Evolutionary conservation across 2,113 vertebrate genomes (phyloP).

Genomic region (Brachyistius frenatus): DNA sequence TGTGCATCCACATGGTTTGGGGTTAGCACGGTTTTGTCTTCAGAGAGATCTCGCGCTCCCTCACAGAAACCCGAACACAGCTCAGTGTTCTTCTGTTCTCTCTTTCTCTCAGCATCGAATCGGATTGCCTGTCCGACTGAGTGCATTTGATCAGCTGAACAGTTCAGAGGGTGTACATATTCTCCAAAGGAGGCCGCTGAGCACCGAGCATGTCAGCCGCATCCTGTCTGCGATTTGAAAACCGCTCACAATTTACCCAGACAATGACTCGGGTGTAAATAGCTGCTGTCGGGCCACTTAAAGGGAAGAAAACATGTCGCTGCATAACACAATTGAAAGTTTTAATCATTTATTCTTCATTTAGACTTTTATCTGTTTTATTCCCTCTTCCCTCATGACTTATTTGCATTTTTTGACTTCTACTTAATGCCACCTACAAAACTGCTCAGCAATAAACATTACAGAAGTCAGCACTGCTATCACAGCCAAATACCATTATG

Average conservation of each 20-base stretch:
- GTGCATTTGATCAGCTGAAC: constrained; percentile 46
- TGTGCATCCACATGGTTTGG: neutral
- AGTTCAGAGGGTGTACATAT: constrained; percentile 26
- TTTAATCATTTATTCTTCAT: constrained; percentile 3
- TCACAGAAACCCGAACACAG: constrained; percentile 4
- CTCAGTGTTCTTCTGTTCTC: neutral
- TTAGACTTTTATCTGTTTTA: neutral
- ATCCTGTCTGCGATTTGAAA: constrained; percentile 21
- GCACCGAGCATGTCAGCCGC: constrained; percentile 5
- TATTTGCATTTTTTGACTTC: neutral
- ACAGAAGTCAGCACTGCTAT: constrained; percentile 6
- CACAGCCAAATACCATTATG: constrained; percentile 23
- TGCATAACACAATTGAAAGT: constrained; percentile 18
- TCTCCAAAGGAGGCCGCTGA: constrained; percentile 23
- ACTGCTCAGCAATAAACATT: constrained; percentile 1
- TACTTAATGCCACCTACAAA: neutral
- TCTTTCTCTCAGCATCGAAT: neutral
- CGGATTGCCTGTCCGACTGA: neutral
- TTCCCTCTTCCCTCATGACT: neutral
- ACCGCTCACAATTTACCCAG: constrained; percentile 17
- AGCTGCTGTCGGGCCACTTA: constrained; percentile 8
- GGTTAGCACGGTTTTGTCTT: constrained; percentile 13
- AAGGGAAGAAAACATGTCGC: constrained; percentile 6
- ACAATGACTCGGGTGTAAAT: constrained; percentile 36
- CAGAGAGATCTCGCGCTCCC: neutral